These are phyloP conservation scores for Drosophila ananassae DNA, from an alignment of 1,140 invertebrate species.

Conservation along the genomic window DNA sequence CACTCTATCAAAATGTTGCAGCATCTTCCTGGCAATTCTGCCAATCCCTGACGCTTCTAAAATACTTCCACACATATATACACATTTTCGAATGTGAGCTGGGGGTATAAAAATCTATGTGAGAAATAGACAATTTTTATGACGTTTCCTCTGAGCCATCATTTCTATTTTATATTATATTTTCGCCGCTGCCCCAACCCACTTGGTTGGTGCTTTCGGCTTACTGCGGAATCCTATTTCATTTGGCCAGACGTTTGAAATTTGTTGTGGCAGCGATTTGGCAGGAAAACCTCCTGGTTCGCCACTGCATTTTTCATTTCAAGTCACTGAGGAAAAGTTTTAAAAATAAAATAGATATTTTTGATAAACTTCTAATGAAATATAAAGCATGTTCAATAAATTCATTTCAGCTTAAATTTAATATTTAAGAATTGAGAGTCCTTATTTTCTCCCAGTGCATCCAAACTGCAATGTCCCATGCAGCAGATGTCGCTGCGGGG, in stretches of 20 bases:
- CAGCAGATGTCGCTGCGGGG: conserved; percentile 29
- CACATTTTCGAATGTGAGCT: conserved; percentile 19
- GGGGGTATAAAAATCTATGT: conserved; percentile 19
- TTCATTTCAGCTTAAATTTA: no score
- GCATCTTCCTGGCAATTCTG: conserved; percentile 28
- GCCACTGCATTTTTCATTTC: background rate
- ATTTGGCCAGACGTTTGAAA: conserved; percentile 46
- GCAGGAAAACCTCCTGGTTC: conserved; percentile 23
- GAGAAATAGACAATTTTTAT: conserved; percentile 51
- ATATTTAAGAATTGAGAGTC: no score
- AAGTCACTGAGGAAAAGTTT: background rate
- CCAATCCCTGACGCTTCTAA: conserved; percentile 12
- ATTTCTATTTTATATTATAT: conserved; percentile 25
- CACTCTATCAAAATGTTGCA: conserved; percentile 3
- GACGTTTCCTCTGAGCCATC: conserved; percentile 39
- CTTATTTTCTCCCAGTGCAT: background rate
- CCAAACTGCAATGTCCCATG: conserved; percentile 31
- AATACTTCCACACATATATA: conserved; percentile 11
- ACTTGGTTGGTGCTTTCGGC: background rate
- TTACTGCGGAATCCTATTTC: conserved; percentile 52
- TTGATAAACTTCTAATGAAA: no score
- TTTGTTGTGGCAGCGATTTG: conserved; percentile 55
- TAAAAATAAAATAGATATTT: background rate
- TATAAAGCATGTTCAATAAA: no score
- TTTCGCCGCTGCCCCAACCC: background rate